These are phyloP conservation scores for Bettongia penicillata DNA, from an alignment of 2,113 vertebrate species.

Conservation along the genomic window DNA sequence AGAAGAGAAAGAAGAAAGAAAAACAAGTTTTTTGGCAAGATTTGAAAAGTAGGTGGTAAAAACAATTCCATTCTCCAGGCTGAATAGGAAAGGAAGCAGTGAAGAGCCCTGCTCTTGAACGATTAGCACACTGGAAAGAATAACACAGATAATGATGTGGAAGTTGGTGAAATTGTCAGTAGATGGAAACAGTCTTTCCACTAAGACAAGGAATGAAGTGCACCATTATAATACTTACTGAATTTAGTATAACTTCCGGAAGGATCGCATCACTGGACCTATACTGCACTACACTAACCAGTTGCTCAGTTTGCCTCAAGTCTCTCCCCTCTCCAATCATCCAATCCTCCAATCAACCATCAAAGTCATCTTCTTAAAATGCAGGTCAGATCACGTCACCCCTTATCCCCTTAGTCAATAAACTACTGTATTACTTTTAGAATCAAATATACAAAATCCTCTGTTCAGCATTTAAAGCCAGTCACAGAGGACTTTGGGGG, in stretches of 20 bases:
- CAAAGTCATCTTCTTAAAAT: not conserved
- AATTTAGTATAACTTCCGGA: not conserved
- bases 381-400: not conserved
- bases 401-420: not conserved
- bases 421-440: not conserved
- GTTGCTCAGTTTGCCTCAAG: not conserved
- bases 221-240: not conserved
- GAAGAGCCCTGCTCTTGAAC: not conserved
- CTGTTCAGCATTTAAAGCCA: not conserved
- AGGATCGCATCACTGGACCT: not conserved
- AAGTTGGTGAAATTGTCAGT: not conserved
- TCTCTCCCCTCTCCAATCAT: not conserved
- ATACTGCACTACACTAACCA: not conserved
- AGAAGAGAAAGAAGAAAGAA: not conserved
- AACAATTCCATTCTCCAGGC: not conserved
- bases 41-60: not conserved
- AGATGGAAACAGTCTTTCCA: not conserved
- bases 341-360: not conserved
- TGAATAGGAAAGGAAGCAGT: not conserved
- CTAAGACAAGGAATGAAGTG: not conserved
- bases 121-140: not conserved
- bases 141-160: not conserved
- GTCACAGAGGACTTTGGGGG: not conserved
- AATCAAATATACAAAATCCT: not conserved
- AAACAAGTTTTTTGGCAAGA: not conserved